phyloP scores from a whole-genome alignment of 2,888 invertebrate species.

The Heteromyza rotundicornis region DNA sequence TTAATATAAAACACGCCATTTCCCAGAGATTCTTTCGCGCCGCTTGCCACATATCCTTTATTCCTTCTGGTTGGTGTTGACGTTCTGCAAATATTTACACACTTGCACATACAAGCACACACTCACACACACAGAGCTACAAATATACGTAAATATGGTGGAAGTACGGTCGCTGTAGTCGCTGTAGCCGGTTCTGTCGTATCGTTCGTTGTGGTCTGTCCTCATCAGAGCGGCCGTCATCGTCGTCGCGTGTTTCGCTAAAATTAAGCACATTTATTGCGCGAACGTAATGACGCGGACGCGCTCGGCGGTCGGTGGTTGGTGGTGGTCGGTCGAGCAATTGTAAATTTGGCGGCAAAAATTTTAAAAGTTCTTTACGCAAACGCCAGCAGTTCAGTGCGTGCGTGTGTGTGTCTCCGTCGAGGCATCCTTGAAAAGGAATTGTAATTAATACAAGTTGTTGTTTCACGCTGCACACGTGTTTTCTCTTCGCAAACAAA shows the following conservation, averaged over 20 bases:
- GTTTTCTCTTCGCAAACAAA: too few species aligned
- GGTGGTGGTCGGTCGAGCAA: too few species aligned
- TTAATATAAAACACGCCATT: background rate
- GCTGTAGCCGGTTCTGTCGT: background rate
- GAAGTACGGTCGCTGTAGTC: too few species aligned
- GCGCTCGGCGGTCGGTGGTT: too few species aligned
- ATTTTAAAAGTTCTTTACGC: too few species aligned
- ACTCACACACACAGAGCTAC: background rate
- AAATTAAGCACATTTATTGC: background rate
- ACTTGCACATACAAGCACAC: background rate
- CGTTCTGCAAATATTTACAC: background rate
- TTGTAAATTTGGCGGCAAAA: too few species aligned
- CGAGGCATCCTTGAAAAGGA: too few species aligned
- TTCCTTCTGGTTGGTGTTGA: background rate
- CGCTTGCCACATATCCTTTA: background rate
- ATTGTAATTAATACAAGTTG: too few species aligned
- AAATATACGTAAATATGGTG: background rate
- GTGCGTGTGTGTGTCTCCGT: too few species aligned
- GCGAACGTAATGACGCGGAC: background rate
- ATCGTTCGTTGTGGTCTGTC: too few species aligned
- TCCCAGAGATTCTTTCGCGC: background rate
- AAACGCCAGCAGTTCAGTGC: too few species aligned
- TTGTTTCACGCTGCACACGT: background rate
- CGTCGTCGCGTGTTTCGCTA: background rate
- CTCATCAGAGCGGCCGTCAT: too few species aligned